A percentile compares a stretch with the other conserved stretches of the same genome.
These are phyloP conservation scores for Tinea trinotella DNA, from an alignment of 2,888 invertebrate species.

Conservation along the genomic window DNA sequence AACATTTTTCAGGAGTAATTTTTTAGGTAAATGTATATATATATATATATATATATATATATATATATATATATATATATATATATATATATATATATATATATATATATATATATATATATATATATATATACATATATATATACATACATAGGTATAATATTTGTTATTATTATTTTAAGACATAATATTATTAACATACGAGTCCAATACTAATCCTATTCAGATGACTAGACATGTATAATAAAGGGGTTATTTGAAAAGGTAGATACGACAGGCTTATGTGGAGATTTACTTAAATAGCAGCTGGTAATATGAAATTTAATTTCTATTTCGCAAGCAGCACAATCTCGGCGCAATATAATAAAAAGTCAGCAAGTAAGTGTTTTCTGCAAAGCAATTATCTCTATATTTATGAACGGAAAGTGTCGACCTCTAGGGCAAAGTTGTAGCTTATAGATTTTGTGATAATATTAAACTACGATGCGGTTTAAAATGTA, in stretches of 20 bases:
- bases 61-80: too few relatives aligned
- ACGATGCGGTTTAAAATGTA: too few relatives aligned
- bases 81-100: too few relatives aligned
- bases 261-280: not conserved
- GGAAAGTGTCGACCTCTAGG: constrained; percentile 47
- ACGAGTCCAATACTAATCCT: constrained; percentile 1
- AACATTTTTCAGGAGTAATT: too few relatives aligned
- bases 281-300: not conserved
- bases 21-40: too few relatives aligned
- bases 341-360: not conserved
- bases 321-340: constrained; percentile 1
- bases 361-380: not conserved
- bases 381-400: constrained; percentile 28
- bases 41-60: too few relatives aligned
- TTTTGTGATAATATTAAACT: too few relatives aligned
- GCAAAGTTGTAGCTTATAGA: too few relatives aligned
- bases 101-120: too few relatives aligned
- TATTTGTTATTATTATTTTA: not conserved
- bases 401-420: constrained; percentile 50
- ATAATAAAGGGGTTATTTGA: not conserved
- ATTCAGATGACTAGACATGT: not conserved
- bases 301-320: not conserved
- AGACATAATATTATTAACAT: not conserved
- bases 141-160: not conserved
- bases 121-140: constrained; percentile 14